Evolutionary conservation across 2,113 vertebrate species (phyloP), one percentile per base, ranked within the genome.

Genomic region (Cryptomyrus ogoouensis): DNA sequence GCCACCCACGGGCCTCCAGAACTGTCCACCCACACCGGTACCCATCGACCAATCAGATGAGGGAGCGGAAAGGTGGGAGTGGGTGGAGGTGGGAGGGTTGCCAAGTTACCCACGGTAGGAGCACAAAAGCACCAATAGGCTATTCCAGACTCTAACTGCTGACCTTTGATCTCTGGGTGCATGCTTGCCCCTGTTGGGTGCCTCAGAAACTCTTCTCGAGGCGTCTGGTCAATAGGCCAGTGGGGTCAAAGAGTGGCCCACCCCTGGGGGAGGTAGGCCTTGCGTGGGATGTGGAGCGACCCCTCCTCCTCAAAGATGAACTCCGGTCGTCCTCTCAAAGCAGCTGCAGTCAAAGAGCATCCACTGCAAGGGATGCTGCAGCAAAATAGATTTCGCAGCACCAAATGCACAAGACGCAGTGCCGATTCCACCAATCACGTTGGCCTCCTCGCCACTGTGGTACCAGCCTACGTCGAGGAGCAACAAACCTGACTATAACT

Each of bases 111-210:
- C 56, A 58, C 15, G 24, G 53, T 44, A 88, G 56, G 52, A 42
- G 56, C 3, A 88, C 87, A 88, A 88, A 58, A 88, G 87, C 31
- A 56, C 87, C 52, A 62, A 66, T 56, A 50, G 87, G 56, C 35
- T 66, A 62, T 88, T 88, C 39, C 52, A 44, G 53, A 46, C 56
- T 58, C 87, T 66, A 31, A 42, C 50, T 7, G 27, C 86, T 58
- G 50, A 88, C 87, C 87, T 88, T 39, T 88, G 87, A 46, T 56
- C 87, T 88, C 35, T 53, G 52, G 35, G 87, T 66, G 87, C 87
- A 39, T 62, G 87, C 53, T 44, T 58, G 53, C 56, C 87, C 39
- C 87, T 62, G 17, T 21, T 66, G 31, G 35, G 52, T 88, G 56
- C 87, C 87, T 88, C 56, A 88, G 87, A 88, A 42, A 62, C 35